Base-by-base conservation (phyloP, 2,113 vertebrate species). In the Lampris incognitus region DNA sequence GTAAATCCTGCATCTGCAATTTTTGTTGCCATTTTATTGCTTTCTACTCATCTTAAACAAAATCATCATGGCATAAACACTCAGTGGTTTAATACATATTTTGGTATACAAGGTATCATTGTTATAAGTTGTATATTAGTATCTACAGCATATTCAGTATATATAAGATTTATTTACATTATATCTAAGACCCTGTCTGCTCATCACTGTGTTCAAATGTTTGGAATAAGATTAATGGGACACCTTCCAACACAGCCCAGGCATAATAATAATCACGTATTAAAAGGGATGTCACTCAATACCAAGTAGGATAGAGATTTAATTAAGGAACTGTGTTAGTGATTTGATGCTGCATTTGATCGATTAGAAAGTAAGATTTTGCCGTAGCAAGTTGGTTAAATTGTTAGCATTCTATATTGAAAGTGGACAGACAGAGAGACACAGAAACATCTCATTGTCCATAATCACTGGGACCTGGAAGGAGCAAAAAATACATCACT, bases 381-480 rank as follows among this genome's bases (percentile, higher is more conserved):
- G 37, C 49, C 78, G 87, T 71, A 73, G 37, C 10, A 60, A 60
- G 75, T 54, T 44, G 46, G 70, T 84, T 76, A 85, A 76, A 66
- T 65, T 62, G 1, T 65, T n/a, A n/a, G 6, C 3, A 38, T 79
- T 56, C 74, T 87, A 79, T 78, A 82, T 82, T 90, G 59, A 78
- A 67, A 75, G 76, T 81, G 64, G 76, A 83, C 58, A 67, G 69
- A 66, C 0, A 59, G 36, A 71, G 48, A 46, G 48, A 61, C 67
- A 80, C 60, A 64, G 62, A 80, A 37, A 69, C 59, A 78, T 9
- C 42, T 73, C 44, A 39, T 82, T 77, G 72, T 81, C 65, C 76
- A 76, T 62, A 48, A 70, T 89, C 84, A 91, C 77, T 76, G 41
- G 83, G 67, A 93, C 92, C 93, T 94, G 87, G 58, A 94, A 89